phyloP scores from a whole-genome alignment of 1,140 invertebrate genomes.

The Semibalanus balanoides region DNA sequence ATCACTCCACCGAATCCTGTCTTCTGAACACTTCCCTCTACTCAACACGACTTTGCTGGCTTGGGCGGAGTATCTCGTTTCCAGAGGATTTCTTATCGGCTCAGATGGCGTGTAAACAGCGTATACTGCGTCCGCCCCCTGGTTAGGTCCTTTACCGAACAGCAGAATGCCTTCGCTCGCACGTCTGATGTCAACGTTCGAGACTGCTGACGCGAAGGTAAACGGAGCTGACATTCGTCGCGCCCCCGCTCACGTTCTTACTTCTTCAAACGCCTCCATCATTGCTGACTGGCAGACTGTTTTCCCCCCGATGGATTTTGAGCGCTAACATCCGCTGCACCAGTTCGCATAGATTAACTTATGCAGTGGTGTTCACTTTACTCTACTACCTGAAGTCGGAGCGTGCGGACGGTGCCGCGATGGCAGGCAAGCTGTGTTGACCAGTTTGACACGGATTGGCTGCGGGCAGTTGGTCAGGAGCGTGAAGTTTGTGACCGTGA shows the following conservation, averaged over 20 bases:
- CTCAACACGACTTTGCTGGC: conserved; percentile 70
- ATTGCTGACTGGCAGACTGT: conserved; percentile 46
- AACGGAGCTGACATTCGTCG: conserved; percentile 53
- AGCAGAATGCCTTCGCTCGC: conserved; percentile 58
- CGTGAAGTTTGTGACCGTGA: conserved; percentile 59
- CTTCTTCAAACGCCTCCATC: conserved; percentile 52
- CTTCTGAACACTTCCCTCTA: conserved; percentile 70
- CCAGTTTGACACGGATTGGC: conserved; percentile 57
- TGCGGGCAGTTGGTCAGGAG: conserved; percentile 63
- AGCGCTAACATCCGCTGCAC: conserved; percentile 49
- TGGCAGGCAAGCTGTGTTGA: conserved; percentile 52
- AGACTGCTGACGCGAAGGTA: conserved; percentile 52
- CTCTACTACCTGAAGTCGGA: conserved; percentile 63
- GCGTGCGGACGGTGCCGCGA: conserved; percentile 33
- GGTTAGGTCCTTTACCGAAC: conserved; percentile 23
- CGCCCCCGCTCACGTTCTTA: conserved; percentile 68
- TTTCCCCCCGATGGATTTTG: conserved; percentile 48
- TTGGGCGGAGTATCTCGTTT: conserved; percentile 54
- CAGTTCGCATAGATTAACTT: conserved; percentile 48
- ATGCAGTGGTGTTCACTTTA: conserved; percentile 72
- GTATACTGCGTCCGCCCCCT: not conserved
- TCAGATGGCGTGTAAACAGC: conserved; percentile 5
- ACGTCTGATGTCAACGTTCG: conserved; percentile 64
- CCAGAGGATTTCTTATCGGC: conserved; percentile 45
- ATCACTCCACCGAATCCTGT: conserved; percentile 51